A percentile compares a stretch with the other conserved stretches of the same genome.
These are phyloP conservation scores for Malthinus flaveolus DNA, from an alignment of 2,888 invertebrate species.

Conservation along the genomic window DNA sequence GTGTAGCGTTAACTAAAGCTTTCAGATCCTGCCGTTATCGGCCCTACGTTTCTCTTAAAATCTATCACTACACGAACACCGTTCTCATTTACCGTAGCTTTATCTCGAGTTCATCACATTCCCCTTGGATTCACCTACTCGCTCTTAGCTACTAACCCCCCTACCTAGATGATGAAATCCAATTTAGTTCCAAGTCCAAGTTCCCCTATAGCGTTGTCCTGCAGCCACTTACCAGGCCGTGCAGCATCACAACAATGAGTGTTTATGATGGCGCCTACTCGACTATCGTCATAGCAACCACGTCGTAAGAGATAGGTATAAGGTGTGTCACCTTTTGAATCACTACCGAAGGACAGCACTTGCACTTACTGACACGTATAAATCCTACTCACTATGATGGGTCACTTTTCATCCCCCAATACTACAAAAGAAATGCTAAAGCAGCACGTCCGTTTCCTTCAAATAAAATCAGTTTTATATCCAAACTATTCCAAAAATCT, in stretches of 20 bases:
- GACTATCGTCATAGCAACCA: slow-evolving; percentile 56
- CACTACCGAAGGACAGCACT: slow-evolving; percentile 28
- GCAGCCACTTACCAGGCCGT: slow-evolving; percentile 42
- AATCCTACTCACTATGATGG: slow-evolving; percentile 13
- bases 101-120: slow-evolving; percentile 47
- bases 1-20: slow-evolving; percentile 37
- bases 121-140: slow-evolving; percentile 44
- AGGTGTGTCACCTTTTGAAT: slow-evolving; percentile 47
- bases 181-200: slow-evolving; percentile 48
- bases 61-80: slow-evolving; percentile 45
- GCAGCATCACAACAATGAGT: slow-evolving; percentile 57
- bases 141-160: slow-evolving; percentile 21
- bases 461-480: no score
- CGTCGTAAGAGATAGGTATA: slow-evolving; percentile 44
- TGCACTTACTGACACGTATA: slow-evolving; percentile 25
- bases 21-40: slow-evolving; percentile 36
- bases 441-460: no score
- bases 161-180: slow-evolving; percentile 49
- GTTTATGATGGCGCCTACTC: slow-evolving; percentile 58
- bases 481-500: no score
- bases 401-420: slow-evolving; percentile 4
- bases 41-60: slow-evolving; percentile 35
- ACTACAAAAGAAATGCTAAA: not conserved
- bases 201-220: slow-evolving; percentile 37
- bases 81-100: slow-evolving; percentile 48